Evolutionary conservation across 2,797 vertebrate genomes (phyloP).

Genomic region (Mustela erminea): DNA sequence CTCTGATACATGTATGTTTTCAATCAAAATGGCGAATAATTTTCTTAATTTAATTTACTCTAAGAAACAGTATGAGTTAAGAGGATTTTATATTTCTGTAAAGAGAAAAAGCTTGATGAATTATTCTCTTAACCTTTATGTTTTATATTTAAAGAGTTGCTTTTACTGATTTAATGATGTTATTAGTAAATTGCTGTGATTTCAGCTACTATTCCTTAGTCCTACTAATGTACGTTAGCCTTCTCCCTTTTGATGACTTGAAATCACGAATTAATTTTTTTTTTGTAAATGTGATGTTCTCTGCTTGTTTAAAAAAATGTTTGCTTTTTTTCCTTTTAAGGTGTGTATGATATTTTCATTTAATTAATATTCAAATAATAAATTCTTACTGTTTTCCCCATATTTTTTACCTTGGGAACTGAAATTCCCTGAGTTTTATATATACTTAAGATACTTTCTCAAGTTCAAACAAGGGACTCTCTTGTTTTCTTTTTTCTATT

Average conservation of each 20-base stretch:
- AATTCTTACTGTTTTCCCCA: conserved; percentile 22
- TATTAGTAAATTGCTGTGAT: neutral
- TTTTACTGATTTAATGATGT: neutral
- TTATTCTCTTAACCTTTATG: neutral
- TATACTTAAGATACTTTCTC: neutral
- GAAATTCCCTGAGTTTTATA: neutral
- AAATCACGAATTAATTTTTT: neutral
- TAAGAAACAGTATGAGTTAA: conserved; percentile 27
- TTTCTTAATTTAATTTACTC: conserved; percentile 17
- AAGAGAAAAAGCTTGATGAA: conserved; percentile 1
- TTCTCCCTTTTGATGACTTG: neutral
- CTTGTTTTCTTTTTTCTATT: neutral
- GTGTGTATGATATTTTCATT: neutral
- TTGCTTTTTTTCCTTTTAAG: neutral
- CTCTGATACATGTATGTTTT: conserved; percentile 93
- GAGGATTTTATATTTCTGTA: neutral
- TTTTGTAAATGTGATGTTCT: neutral
- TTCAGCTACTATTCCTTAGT: neutral
- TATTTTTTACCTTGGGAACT: neutral
- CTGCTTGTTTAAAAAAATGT: neutral
- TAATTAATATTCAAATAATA: neutral
- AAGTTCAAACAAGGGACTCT: conserved; percentile 25
- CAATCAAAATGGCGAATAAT: conserved; percentile 45
- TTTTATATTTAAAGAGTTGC: conserved; percentile 27
- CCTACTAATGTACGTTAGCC: neutral